A percentile compares a stretch with the other conserved stretches of the same genome.
These are phyloP conservation scores for Schlechtendalia chinensis DNA, from an alignment of 1,140 invertebrate genomes.

Conservation along the genomic window DNA sequence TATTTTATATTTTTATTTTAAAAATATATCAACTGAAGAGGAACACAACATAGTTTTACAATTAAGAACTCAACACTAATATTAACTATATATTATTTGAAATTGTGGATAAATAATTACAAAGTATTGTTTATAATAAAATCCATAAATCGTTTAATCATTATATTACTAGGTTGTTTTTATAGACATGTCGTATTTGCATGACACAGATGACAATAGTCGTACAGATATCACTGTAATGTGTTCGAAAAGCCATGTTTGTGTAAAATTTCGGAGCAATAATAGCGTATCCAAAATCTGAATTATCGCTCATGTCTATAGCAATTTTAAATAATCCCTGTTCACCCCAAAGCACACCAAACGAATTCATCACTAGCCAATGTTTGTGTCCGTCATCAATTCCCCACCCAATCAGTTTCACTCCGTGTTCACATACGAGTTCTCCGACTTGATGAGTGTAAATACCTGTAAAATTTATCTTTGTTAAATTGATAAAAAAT, in stretches of 20 bases:
- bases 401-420: constrained; percentile 80
- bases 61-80: too few relatives aligned
- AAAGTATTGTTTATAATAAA: too few relatives aligned
- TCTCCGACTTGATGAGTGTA: constrained; percentile 76
- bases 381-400: constrained; percentile 54
- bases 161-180: too few relatives aligned
- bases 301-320: background rate
- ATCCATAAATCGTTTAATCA: too few relatives aligned
- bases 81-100: too few relatives aligned
- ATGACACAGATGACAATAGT: background rate
- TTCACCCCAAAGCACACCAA: constrained; percentile 62
- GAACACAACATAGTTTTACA: too few relatives aligned
- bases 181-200: too few relatives aligned
- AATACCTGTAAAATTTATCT: constrained; percentile 13
- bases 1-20: too few relatives aligned
- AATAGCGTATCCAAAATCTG: background rate
- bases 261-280: background rate
- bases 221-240: too few relatives aligned
- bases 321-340: constrained; percentile 54
- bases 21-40: too few relatives aligned
- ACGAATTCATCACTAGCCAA: constrained; percentile 61
- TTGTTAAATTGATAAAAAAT: too few relatives aligned
- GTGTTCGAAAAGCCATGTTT: background rate
- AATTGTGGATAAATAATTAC: too few relatives aligned
- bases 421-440: constrained; percentile 77